phyloP scores from a whole-genome alignment of 2,888 invertebrate species.

The Alcis repandata region DNA sequence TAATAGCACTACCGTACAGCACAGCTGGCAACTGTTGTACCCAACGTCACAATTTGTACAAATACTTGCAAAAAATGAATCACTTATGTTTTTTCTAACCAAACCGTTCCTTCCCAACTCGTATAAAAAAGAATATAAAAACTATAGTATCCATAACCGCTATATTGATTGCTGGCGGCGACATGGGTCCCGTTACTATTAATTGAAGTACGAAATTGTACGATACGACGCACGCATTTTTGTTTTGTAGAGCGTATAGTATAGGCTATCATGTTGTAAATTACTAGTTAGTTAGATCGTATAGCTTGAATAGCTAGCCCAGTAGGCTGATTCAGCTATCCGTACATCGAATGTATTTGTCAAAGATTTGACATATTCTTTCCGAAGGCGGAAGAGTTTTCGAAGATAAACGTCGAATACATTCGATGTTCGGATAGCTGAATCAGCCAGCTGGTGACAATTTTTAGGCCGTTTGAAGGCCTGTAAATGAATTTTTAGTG shows the following conservation, averaged over 20 bases:
- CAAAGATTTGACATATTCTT: too few relatives aligned
- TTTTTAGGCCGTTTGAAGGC: too few relatives aligned
- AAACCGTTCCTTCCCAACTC: conserved; percentile 13
- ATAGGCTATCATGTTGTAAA: conserved; percentile 5
- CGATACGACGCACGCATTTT: conserved; percentile 69
- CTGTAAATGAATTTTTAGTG: too few relatives aligned
- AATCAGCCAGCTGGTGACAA: too few relatives aligned
- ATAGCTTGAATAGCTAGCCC: too few relatives aligned
- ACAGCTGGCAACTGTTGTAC: conserved; percentile 1
- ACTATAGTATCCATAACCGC: conserved; percentile 48
- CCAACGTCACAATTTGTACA: conserved; percentile 1
- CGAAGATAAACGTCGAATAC: too few relatives aligned
- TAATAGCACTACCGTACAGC: background rate
- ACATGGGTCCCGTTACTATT: conserved; percentile 59
- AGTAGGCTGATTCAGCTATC: too few relatives aligned
- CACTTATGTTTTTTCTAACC: conserved; percentile 8
- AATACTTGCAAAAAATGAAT: conserved; percentile 10
- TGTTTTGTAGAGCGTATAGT: conserved; percentile 53
- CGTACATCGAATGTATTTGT: too few relatives aligned
- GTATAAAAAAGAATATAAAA: conserved; percentile 42
- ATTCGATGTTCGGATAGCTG: too few relatives aligned
- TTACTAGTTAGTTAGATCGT: too few relatives aligned
- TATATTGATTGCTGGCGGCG: conserved; percentile 56
- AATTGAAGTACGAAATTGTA: conserved; percentile 65
- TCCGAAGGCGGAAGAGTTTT: too few relatives aligned